Base-by-base conservation (phyloP, 1,140 invertebrate genomes). In the Dendrolimus punctatus region DNA sequence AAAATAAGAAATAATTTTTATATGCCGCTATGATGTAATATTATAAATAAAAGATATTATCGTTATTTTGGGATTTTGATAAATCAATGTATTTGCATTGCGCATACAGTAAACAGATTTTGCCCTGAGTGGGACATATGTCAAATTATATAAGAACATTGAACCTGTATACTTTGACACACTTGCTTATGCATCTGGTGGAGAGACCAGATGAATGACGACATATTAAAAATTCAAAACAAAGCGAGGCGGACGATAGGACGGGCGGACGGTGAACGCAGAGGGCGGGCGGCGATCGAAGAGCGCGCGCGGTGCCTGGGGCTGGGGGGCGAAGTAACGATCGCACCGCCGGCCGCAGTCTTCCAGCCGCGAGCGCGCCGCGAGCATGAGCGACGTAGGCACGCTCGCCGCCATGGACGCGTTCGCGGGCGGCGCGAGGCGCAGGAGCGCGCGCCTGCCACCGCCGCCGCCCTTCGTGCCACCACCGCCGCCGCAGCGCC, bases 271-370 rank as follows among this genome's bases (percentile, higher is more conserved):
- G 65, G 68, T 58, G 60, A 64, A 68, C 71, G 75, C 68, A 73
- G 73, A 72, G 78, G 73, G 82, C 73, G 73, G 74, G 79, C 72
- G 80, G 77, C 76, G 80, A 82, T 81, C 82, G 82, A 82, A 81
- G 75, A 74, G 77, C 73, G 80, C 77, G 82, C 79, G 74, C 72
- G 74, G 72, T 57, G 73, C 60, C 55, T 58, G 73, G 73, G 61
- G 68, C 57, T 62, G 62, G 64, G 70, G 68, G 66, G 68, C 58
- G 73, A 69, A 71, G 75, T 79, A 80, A 76, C 80, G 80, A 80
- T 80, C 92, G 39, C 88, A 90, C 59, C 88, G 91, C 57, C 88
- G 90, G 76, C 66, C 78, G 79, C 82, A 85, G 82, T 83, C 73
- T 80, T 80, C 76, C 73, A 85, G 76, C 77, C 79, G 74, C 88